These are phyloP conservation scores for Solenopsis fugax DNA, from an alignment of 1,140 invertebrate species.

Conservation along the genomic window DNA sequence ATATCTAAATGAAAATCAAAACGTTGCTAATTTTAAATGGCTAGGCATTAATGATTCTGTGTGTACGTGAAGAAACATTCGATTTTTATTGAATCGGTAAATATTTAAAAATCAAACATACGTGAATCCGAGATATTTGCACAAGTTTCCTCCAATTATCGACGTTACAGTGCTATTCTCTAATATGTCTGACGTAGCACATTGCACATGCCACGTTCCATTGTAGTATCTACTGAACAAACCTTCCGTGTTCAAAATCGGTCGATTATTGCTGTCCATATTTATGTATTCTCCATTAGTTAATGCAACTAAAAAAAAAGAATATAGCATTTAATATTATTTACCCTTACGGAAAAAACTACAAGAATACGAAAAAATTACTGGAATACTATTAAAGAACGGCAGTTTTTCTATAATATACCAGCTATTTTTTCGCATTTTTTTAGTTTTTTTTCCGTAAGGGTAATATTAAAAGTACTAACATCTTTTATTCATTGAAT, in stretches of 20 bases:
- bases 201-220: conserved; percentile 89
- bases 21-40: too few relatives aligned
- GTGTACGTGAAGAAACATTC: neutral
- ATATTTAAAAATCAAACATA: conserved; percentile 73
- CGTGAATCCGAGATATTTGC: conserved; percentile 89
- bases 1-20: too few relatives aligned
- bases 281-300: conserved; percentile 88
- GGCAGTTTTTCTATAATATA: too few relatives aligned
- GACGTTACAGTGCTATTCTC: conserved; percentile 71
- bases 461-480: too few relatives aligned
- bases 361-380: too few relatives aligned
- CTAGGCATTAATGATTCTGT: too few relatives aligned
- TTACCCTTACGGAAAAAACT: neutral
- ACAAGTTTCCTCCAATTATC: conserved; percentile 82
- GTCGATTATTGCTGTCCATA: conserved; percentile 88
- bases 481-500: too few relatives aligned
- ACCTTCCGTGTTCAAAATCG: conserved; percentile 88
- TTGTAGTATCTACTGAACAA: conserved; percentile 87
- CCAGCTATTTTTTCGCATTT: too few relatives aligned
- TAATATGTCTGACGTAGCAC: conserved; percentile 84
- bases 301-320: conserved; percentile 88
- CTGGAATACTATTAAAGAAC: too few relatives aligned
- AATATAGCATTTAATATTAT: conserved; percentile 12
- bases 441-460: too few relatives aligned
- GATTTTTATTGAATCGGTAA: neutral